Base-by-base conservation (phyloP, 2,113 vertebrate species). In the Gallinago paraguaiae region DNA sequence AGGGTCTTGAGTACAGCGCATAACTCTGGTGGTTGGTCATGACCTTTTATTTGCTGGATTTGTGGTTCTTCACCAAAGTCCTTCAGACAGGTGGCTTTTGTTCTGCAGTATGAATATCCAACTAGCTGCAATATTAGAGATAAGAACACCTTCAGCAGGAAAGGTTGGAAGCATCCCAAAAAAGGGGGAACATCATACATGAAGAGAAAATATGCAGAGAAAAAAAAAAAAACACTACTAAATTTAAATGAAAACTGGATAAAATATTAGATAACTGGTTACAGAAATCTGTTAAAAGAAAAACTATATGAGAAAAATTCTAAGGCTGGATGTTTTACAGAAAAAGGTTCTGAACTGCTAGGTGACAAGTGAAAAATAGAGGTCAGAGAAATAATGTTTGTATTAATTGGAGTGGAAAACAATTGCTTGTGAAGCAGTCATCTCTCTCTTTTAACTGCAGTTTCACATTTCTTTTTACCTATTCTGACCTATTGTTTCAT, bases 371-470 rank as follows among this genome's bases (percentile, higher is more conserved):
- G 2, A 83, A 91, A 91, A 33, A 65, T 13, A 69, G 54, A 83
- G 25, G 72, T 86, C 68, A 78, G 46, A 70, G 57, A 48, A 77
- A 59, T 63, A 43, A 39, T 16, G 4, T 24, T 70, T 80, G 19
- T 70, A 39, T 83, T 88, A 92, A 86, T 25, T 94, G 41, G 30
- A 88, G 68, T 77, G 45, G 70, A 95, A 95, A 65, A 82, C 37
- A 87, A 64, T 82, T 90, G 28, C 9, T 54, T 2, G 4, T 60
- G 50, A 80, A 48, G n/a, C 0, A 0, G 82, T 45, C 8, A 48
- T 22, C 14, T 65, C 31, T 71, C 8, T n/a, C 43, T 65, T 81
- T 69, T 61, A 77, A 37, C 25, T 54, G n/a, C 16, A 23, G 18
- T 57, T 87, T 76, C 50, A 10, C 46, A 6, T 77, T 90, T 92